Evolutionary conservation across 2,797 vertebrate species (phyloP), one percentile per base, ranked within the genome.

Genomic region (Podarcis lilfordi): DNA sequence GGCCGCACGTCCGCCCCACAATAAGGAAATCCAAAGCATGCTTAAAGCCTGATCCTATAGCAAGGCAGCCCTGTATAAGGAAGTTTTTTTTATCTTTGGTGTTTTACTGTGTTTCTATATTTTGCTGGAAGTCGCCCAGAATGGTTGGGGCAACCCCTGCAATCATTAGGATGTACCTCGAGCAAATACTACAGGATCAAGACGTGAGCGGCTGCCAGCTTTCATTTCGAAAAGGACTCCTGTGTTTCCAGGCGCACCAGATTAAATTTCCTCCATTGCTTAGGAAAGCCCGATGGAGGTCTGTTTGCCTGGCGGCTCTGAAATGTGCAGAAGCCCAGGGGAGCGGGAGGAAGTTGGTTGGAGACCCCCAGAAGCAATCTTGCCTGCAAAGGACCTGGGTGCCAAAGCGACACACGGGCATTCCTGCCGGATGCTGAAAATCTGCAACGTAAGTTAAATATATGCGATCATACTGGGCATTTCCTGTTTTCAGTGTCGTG

Each of bases 401-500:
- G 61, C 7, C 80, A 69, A 69, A 43, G 6, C 29, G 5, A 43
- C 37, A 81, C 32, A 17, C 37, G 37, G 11, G 29, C 21, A 61
- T 32, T 23, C 40, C 21, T 15, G 76, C 23, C 79, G 43, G n/a
- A 55, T 37, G 29, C 64, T 25, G 11, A 61, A 61, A 85, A 85
- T n/a, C 15, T 75, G 35, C 64, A 61, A 8, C 43, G 55, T 3
- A 43, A 32, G 35, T 66, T 25, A 72, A 83, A 43, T 76, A n/a
- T 76, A 43, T 45, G 11, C 32, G 27, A 7, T 71, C 55, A 71
- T 55, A 55, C 5, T 17, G 40, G 23, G 21, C 69, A 23, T 64
- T 50, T 76, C 83, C 78, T 84, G 76, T 84, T 71, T 84, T 75
- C 71, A n/a, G 75, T 43, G 8, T 59, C 55, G 50, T n/a, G 35